Conservation (phyloP, 2,113 vertebrate genomes). For the Lasiurus borealis region DNA sequence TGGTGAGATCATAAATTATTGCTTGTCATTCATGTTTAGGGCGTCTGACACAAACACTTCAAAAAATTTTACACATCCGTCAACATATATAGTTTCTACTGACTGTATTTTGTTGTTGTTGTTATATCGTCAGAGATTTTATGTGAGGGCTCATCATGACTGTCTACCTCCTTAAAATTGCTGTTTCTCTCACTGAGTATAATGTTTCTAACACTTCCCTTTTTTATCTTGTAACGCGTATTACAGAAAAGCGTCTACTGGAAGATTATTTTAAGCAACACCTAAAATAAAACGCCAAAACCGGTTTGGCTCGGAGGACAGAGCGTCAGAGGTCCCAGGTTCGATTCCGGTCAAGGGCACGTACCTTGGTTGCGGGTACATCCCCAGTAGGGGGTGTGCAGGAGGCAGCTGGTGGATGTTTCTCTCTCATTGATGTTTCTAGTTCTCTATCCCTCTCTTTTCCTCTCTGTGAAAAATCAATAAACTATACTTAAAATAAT, state of each 20-base stretch:
- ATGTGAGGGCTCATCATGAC: neutral
- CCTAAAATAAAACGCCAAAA: neutral
- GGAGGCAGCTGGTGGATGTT: too few relatives aligned
- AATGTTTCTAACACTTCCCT: neutral
- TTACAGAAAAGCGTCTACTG: neutral
- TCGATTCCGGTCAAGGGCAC: too few relatives aligned
- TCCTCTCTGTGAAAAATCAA: too few relatives aligned
- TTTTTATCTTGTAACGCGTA: neutral
- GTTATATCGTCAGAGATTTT: slow-evolving; percentile 14
- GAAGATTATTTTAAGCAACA: neutral
- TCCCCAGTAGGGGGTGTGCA: too few relatives aligned
- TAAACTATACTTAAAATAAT: neutral
- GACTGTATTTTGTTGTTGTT: neutral
- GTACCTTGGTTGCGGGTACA: too few relatives aligned
- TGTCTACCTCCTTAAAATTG: slow-evolving; percentile 12
- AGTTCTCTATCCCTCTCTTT: too few relatives aligned
- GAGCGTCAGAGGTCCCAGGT: too few relatives aligned
- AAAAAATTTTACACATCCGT: neutral
- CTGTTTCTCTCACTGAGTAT: neutral
- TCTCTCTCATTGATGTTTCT: too few relatives aligned
- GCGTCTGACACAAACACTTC: neutral
- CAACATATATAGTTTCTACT: neutral
- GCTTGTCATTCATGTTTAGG: neutral
- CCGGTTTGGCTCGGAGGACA: too few relatives aligned
- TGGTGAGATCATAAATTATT: neutral